Conservation (phyloP, 2,113 vertebrate species). For the Blennius ocellaris region DNA sequence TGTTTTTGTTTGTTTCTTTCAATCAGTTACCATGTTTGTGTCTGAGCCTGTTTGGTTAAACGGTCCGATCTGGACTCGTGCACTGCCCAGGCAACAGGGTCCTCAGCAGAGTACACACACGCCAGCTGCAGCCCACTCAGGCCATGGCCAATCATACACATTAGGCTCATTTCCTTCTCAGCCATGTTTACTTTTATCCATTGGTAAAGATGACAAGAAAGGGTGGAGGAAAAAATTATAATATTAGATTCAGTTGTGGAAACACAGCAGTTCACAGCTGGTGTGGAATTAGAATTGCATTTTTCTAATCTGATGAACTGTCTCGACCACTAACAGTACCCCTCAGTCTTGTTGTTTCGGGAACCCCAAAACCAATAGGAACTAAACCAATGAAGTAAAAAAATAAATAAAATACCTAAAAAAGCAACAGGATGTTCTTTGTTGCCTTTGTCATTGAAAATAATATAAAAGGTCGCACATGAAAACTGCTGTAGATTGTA, state of each 20-base stretch:
- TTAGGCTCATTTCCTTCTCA: conserved; percentile 64
- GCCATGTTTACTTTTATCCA: conserved; percentile 56
- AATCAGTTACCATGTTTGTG: background rate
- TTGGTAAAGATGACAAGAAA: conserved; percentile 45
- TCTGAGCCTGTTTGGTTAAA: conserved; percentile 33
- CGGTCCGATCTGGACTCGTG: conserved; percentile 23
- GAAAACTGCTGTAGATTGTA: too few relatives aligned
- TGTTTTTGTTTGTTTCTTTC: background rate
- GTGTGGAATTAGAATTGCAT: conserved; percentile 13
- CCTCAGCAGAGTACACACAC: conserved; percentile 55
- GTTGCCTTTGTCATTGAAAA: conserved; percentile 2
- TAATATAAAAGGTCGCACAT: background rate
- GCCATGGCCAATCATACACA: conserved; percentile 39
- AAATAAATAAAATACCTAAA: background rate
- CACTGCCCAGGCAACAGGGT: conserved; percentile 50
- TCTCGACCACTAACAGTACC: background rate
- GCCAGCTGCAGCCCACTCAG: conserved; percentile 31
- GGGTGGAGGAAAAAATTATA: background rate
- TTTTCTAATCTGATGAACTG: conserved; percentile 3
- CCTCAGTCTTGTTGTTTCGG: conserved; percentile 2
- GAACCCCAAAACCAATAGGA: background rate
- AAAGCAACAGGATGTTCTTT: background rate
- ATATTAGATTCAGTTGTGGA: background rate
- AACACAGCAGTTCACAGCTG: conserved; percentile 10
- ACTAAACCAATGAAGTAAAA: conserved; percentile 8